These are phyloP conservation scores for Malacoraja senta DNA, from an alignment of 2,797 vertebrate species.

Conservation along the genomic window DNA sequence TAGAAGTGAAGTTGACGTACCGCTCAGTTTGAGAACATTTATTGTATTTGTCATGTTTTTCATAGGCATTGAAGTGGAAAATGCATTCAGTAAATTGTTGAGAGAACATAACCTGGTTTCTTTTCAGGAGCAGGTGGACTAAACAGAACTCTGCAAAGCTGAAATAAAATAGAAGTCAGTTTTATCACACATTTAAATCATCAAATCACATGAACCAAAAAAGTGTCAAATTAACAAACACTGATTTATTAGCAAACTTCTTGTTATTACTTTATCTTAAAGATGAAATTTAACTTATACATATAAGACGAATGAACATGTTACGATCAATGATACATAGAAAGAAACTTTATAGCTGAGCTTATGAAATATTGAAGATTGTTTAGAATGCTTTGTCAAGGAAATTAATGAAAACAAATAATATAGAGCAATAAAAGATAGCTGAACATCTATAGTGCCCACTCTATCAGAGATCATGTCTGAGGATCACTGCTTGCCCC, in stretches of 20 bases:
- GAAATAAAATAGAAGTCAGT: conserved; percentile 24
- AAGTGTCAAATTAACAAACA: background rate
- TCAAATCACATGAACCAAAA: background rate
- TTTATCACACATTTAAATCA: background rate
- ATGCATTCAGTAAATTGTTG: conserved; percentile 93
- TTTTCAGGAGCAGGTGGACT: conserved; percentile 80
- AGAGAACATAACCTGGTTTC: conserved; percentile 81
- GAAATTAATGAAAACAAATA: background rate
- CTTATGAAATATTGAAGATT: background rate
- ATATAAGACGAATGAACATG: background rate
- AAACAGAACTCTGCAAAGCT: conserved; percentile 81
- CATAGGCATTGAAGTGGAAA: conserved; percentile 86
- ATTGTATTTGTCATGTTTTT: conserved; percentile 82
- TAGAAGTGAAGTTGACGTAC: conserved; percentile 51
- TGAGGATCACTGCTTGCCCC: no score
- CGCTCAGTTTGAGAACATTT: conserved; percentile 72
- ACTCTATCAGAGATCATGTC: no score
- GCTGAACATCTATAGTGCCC: no score
- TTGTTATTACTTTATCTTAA: background rate
- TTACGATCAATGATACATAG: background rate
- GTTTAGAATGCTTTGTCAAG: background rate
- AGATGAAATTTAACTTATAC: background rate
- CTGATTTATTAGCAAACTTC: background rate
- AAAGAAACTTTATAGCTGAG: background rate
- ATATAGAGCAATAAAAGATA: no score